phyloP scores from a whole-genome alignment of 1,140 invertebrate genomes.

The Trichoplusia ni region DNA sequence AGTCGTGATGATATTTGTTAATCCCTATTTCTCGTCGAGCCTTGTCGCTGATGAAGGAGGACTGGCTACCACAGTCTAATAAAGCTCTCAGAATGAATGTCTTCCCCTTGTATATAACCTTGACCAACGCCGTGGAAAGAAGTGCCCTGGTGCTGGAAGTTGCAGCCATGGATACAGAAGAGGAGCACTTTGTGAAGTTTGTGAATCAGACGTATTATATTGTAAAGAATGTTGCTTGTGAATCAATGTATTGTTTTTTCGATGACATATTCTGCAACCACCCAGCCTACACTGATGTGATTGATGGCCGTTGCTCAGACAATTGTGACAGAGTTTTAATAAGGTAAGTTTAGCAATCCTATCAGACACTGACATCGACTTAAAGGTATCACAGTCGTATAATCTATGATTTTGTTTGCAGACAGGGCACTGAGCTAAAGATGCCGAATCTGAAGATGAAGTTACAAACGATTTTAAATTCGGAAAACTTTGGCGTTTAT shows the following conservation, averaged over 20 bases:
- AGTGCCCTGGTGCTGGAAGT: neutral
- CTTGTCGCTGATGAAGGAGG: neutral
- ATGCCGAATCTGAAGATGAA: neutral
- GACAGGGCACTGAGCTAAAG: neutral
- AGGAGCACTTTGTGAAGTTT: neutral
- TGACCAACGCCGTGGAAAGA: neutral
- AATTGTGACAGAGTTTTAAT: neutral
- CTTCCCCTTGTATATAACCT: neutral
- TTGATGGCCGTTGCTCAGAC: neutral
- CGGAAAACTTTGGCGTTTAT: neutral
- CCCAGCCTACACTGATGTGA: neutral
- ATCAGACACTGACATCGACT: neutral
- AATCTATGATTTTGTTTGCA: neutral
- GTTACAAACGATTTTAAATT: neutral
- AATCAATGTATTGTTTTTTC: neutral
- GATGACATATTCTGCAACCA: neutral
- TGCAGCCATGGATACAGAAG: neutral
- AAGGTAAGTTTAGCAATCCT: neutral
- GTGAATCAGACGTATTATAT: neutral
- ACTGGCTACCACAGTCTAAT: neutral
- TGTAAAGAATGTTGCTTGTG: neutral
- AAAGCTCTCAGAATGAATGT: neutral
- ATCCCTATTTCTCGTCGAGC: neutral
- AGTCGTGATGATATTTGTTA: neutral
- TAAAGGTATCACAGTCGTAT: neutral